Percentiles rank a stretch among this genome's conserved stretches.
These are phyloP conservation scores for Steatocranus sp. DNA, from an alignment of 2,797 vertebrate species.

Conservation along the genomic window DNA sequence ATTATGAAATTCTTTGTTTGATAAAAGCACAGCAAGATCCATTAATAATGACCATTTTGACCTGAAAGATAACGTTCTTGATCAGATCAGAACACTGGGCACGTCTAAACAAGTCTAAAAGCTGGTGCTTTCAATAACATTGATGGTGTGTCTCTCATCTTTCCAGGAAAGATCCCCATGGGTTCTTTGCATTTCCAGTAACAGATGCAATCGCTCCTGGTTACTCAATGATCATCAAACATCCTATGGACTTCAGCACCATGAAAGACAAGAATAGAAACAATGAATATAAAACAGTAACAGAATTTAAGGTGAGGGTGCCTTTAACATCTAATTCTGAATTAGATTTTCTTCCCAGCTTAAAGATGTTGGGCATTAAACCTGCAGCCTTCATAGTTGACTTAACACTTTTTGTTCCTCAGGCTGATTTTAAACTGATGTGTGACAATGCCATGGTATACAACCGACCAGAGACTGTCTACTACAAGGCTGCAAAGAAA, in stretches of 20 bases:
- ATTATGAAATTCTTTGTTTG: neutral
- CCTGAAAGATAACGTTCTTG: neutral
- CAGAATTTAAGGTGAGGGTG: slow-evolving; percentile 92
- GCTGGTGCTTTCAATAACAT: neutral
- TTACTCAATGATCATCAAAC: slow-evolving; percentile 98
- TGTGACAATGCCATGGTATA: slow-evolving; percentile 99
- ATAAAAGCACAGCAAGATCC: neutral
- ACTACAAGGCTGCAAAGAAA: slow-evolving; percentile 98
- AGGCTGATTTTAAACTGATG: slow-evolving; percentile 99
- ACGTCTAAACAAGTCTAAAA: neutral
- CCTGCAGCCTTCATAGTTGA: neutral
- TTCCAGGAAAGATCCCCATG: slow-evolving; percentile 94
- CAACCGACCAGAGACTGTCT: slow-evolving; percentile 96
- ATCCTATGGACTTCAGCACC: slow-evolving; percentile 98
- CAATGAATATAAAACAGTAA: slow-evolving; percentile 95
- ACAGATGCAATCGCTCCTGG: slow-evolving; percentile 96
- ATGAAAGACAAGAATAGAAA: slow-evolving; percentile 94
- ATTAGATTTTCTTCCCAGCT: neutral
- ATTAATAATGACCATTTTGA: neutral
- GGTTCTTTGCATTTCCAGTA: slow-evolving; percentile 96
- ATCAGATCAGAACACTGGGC: neutral
- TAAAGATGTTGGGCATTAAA: neutral
- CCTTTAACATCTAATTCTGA: neutral
- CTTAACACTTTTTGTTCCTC: slow-evolving; percentile 30
- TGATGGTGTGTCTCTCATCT: neutral